Base-by-base conservation (phyloP, 1,140 invertebrate genomes). In the Cotesia typhae region DNA sequence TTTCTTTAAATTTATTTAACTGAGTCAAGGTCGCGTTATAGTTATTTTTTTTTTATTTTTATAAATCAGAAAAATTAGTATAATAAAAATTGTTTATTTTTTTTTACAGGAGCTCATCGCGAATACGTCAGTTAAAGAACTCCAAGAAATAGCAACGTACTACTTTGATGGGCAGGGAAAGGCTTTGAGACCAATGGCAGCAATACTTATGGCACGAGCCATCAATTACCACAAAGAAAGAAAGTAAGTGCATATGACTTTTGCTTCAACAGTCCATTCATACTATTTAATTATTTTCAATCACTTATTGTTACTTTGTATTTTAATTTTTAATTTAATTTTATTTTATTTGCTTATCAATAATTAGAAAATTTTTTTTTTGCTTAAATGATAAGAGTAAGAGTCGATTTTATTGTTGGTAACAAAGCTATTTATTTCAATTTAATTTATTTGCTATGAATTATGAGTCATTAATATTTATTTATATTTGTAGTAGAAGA, bases 101-200 rank as follows among this genome's bases (percentile, higher is more conserved):
- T 71, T 53, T 70, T 20, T 55, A 36, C 38, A 96, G 94, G 91
- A 93, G 85, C 88, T 96, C 78, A 87, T 90, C 78, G 89, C 88
- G 78, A 94, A 94, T 80, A 95, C 94, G 78, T 91, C 91, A 82
- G 91, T 93, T 82, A 88, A 92, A 67, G 93, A 96, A 84, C 87
- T 98, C 79, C 92, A 93, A 83, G 92, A 92, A 78, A 95, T 98
- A 87, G 91, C 96, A 61, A 94, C 93, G 77, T 98, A 99, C 87
- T 98, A 98, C 88, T 98, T 99, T 88, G 95, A 97, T 88, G 96
- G 96, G 38, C 93, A 97, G 84, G 97, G 97, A 74, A 99, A 99
- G 89, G 95, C 95, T 60, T 89, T 98, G 67, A 91, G 97, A 80
- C 97, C 97, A 28, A 95, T 97, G 92, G 92, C 98, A 52, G 92